Conservation (phyloP, 2,113 vertebrate species). For the Mastomys coucha region DNA sequence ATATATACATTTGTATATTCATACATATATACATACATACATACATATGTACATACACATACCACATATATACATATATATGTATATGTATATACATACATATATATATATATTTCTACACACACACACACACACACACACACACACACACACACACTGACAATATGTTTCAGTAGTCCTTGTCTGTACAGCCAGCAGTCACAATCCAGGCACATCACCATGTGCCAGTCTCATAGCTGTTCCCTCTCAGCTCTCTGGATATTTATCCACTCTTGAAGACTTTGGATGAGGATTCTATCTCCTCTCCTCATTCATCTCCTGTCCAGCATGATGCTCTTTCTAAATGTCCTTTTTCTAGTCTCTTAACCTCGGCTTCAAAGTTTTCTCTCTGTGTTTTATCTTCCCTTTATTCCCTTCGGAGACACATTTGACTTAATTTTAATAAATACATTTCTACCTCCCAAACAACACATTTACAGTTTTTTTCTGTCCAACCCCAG, state of each 20-base stretch:
- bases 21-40: too few relatives aligned
- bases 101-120: too few relatives aligned
- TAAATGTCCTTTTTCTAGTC: not conserved
- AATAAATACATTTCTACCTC: not conserved
- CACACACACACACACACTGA: too few relatives aligned
- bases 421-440: not conserved
- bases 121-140: too few relatives aligned
- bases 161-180: not conserved
- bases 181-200: not conserved
- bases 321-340: not conserved
- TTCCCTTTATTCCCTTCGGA: not conserved
- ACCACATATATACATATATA: too few relatives aligned
- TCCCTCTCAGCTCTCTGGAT: not conserved
- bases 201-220: fast-evolving
- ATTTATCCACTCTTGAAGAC: not conserved
- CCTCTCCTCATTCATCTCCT: not conserved
- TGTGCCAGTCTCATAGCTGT: not conserved
- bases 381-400: not conserved
- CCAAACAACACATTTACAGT: not conserved
- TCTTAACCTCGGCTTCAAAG: not conserved
- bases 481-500: not conserved
- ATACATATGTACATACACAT: too few relatives aligned
- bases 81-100: too few relatives aligned
- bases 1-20: too few relatives aligned
- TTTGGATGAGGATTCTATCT: not conserved